These are phyloP conservation scores for Diplodus sargus DNA, from an alignment of 2,797 vertebrate species.

Conservation along the genomic window DNA sequence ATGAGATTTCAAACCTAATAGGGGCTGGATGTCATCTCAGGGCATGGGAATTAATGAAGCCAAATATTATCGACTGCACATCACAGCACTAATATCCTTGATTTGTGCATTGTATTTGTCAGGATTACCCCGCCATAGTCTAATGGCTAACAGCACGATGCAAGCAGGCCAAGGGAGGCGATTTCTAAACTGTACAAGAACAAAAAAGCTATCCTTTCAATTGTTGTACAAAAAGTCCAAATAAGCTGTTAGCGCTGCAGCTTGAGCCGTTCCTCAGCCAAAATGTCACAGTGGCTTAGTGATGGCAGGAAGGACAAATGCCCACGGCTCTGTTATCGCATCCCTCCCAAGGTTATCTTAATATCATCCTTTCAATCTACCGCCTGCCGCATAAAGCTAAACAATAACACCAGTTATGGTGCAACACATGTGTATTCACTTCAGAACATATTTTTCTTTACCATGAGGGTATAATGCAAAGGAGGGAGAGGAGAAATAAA, in stretches of 20 bases:
- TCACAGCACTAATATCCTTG: constrained; percentile 77
- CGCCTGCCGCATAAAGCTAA: constrained; percentile 53
- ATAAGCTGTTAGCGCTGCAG: constrained; percentile 69
- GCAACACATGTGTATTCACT: constrained; percentile 23
- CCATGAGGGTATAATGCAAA: constrained; percentile 22
- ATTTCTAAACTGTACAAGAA: constrained; percentile 39
- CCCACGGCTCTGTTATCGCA: constrained; percentile 73
- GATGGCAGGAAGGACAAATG: constrained; percentile 72
- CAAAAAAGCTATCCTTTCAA: constrained; percentile 48
- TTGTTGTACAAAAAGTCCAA: constrained; percentile 65
- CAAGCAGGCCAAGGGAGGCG: constrained; percentile 40
- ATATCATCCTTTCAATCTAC: constrained; percentile 70
- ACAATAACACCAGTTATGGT: constrained; percentile 50
- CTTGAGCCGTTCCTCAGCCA: constrained; percentile 70
- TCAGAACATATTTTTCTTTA: constrained; percentile 33
- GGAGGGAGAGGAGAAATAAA: neutral
- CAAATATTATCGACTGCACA: constrained; percentile 84
- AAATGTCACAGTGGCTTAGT: constrained; percentile 83
- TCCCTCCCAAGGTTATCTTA: constrained; percentile 83
- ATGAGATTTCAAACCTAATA: constrained; percentile 84
- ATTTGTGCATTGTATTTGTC: constrained; percentile 79
- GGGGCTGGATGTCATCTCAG: constrained; percentile 81
- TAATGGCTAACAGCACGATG: constrained; percentile 61
- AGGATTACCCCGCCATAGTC: constrained; percentile 63
- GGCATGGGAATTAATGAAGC: constrained; percentile 84